Evolutionary conservation across 2,888 invertebrate genomes (phyloP), one percentile per base, ranked within the genome.

Genomic region (Poecilus cupreus): DNA sequence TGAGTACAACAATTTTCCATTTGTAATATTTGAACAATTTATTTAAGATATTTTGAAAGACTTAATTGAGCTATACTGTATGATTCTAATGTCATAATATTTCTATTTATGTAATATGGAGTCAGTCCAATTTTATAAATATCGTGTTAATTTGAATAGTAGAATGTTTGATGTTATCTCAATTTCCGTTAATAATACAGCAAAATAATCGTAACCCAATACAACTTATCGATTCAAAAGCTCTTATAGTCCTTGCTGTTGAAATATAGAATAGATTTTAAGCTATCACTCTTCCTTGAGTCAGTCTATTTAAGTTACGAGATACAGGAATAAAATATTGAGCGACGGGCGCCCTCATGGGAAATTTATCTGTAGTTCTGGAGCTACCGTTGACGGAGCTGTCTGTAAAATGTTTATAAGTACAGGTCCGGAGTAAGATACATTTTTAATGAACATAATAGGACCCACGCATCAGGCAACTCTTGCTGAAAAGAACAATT

Each of bases 281-380:
- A 60, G 77, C 60, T 39, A 77, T 77, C 60, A 77, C 49, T 77
- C 77, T 77, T 77, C 22, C 43, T 22, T 39, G 13, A 77, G 60
- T 60, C 54, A 46, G 77, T 77, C 77, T 77, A 64, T 77, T 77
- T 77, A 77, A 77, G 77, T 77, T 77, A 43, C 77, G 43, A 77
- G 77, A 77, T 60, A 51, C 77, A 24, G 26, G 77, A 77, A 77
- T 77, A 77, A 77, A 77, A 77, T 77, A 77, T 77, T 77, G 77
- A 77, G 43, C 20, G 77, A 60, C 60, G 26, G 22, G 16, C 24
- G 24, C 5, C 6, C 77, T 51, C 77, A 64, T 60, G 77, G 77
- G 77, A 77, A 77, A 77, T 77, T 43, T 64, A 60, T 22, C 24
- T 76, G 32, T 57, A 76, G 24, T 60, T 77, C 57, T 11, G 22